Evolutionary conservation across 1,140 invertebrate species (phyloP), one percentile per base, ranked within the genome.

Genomic region (Paralvinella palmiformis): DNA sequence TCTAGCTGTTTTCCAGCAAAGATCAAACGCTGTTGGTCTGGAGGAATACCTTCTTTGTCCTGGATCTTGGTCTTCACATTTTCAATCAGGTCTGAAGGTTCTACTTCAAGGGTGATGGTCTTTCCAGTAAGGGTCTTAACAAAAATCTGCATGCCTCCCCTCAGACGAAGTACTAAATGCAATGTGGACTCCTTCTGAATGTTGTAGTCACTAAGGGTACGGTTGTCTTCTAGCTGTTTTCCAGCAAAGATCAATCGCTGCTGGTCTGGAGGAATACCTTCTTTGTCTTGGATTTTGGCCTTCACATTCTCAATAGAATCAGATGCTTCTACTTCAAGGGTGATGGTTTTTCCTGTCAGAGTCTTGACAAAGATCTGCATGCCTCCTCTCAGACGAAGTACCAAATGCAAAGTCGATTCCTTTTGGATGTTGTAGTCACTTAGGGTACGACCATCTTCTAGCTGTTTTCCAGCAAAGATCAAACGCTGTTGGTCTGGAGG

Each of bases 391-490:
- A n/a, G n/a, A n/a, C n/a, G n/a, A n/a, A n/a, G n/a, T n/a, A n/a
- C n/a, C n/a, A n/a, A 94, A 94, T 62, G 59, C 35, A 66, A 32
- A 6, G 64, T 66, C 0, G 45, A 78, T 81, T 76, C 93, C 67
- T 90, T 89, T 67, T 90, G 88, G 67, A 90, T 90, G 69, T 90
- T 90, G 74, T 90, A 78, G 85, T 91, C 75, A 84, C 89, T 88
- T 84, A 92, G 87, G 15, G 85, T 86, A 77, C 81, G 83, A 73
- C 86, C 85, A 81, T 86, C 85, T 79, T 85, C 85, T 31, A 86
- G 71, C 71, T 86, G 85, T 72, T 86, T 86, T 22, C 85, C 85
- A 70, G 84, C 87, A 73, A 95, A 94, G 79, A 81, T 80, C 48
- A 81, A 56, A 24, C 70, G 69, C 62, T 79, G 76, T 66, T 83